A percentile compares a stretch with the other conserved stretches of the same genome.
Conservation (phyloP, 2,113 vertebrate species). For the Stercorarius parasiticus region DNA sequence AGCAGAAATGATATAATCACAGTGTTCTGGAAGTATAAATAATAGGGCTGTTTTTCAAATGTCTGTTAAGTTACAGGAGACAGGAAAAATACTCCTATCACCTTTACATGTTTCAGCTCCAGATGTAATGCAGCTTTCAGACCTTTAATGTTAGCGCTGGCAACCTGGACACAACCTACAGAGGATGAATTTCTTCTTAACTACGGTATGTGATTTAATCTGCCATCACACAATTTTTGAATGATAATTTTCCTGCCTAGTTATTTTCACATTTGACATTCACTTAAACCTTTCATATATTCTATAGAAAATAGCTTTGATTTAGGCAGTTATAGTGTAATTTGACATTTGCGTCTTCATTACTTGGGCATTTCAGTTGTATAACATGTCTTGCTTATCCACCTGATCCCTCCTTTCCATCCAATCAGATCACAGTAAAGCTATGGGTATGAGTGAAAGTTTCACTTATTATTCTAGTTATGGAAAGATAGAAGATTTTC, state of each 20-base stretch:
- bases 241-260: constrained; percentile 29
- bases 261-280: constrained; percentile 55
- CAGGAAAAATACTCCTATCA: background rate
- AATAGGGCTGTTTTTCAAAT: background rate
- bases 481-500: constrained; percentile 32
- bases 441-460: background rate
- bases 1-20: background rate
- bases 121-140: background rate
- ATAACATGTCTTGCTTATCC: constrained; percentile 10
- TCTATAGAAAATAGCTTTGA: constrained; percentile 25
- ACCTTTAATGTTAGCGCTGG: background rate
- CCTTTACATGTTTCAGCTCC: background rate
- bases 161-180: background rate
- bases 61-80: background rate
- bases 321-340: constrained; percentile 36
- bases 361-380: constrained; percentile 20
- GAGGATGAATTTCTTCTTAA: constrained; percentile 1
- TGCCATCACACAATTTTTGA: constrained; percentile 30
- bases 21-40: background rate
- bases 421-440: constrained; percentile 18
- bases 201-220: background rate
- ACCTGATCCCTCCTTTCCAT: background rate
- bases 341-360: background rate
- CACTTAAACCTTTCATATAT: background rate
- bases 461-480: constrained; percentile 22